These are phyloP conservation scores for Atractosteus spatula DNA, from an alignment of 2,113 vertebrate genomes.

Conservation along the genomic window DNA sequence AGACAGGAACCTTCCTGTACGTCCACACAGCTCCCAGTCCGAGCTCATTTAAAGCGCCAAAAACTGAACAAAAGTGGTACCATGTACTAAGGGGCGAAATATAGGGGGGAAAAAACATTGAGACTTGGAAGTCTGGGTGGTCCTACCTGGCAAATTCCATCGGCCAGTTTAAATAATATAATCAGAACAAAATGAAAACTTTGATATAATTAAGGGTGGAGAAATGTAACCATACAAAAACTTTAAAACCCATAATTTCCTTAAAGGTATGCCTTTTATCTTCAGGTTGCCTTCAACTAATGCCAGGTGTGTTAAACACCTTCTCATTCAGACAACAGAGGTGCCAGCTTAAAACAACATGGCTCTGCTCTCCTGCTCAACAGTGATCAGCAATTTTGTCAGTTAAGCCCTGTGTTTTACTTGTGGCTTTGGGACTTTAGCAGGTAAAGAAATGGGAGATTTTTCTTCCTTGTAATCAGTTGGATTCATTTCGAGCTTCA, in stretches of 20 bases:
- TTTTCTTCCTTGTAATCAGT: conserved; percentile 43
- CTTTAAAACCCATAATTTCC: conserved; percentile 59
- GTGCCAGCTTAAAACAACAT: conserved; percentile 35
- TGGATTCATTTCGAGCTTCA: conserved; percentile 27
- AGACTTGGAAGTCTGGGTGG: conserved; percentile 57
- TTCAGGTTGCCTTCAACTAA: conserved; percentile 53
- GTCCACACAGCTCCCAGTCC: neutral
- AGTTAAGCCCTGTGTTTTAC: conserved; percentile 14
- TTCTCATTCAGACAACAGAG: conserved; percentile 28
- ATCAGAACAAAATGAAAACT: conserved; percentile 40
- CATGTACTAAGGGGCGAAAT: neutral
- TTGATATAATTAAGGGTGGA: conserved; percentile 54
- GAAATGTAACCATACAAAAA: conserved; percentile 41
- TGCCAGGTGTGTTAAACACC: conserved; percentile 49
- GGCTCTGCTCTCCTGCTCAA: conserved; percentile 14
- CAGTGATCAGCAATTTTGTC: conserved; percentile 25
- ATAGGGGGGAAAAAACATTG: conserved; percentile 11
- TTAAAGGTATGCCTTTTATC: conserved; percentile 67
- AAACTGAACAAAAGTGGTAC: neutral
- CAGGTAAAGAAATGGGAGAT: conserved; percentile 5
- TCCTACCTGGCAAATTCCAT: conserved; percentile 43
- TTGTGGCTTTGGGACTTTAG: conserved; percentile 19
- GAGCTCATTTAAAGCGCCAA: neutral
- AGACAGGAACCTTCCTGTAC: neutral
- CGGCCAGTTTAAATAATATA: conserved; percentile 51